Evolutionary conservation across 2,797 vertebrate species (phyloP).

Genomic region (Pelodytes ibericus): DNA sequence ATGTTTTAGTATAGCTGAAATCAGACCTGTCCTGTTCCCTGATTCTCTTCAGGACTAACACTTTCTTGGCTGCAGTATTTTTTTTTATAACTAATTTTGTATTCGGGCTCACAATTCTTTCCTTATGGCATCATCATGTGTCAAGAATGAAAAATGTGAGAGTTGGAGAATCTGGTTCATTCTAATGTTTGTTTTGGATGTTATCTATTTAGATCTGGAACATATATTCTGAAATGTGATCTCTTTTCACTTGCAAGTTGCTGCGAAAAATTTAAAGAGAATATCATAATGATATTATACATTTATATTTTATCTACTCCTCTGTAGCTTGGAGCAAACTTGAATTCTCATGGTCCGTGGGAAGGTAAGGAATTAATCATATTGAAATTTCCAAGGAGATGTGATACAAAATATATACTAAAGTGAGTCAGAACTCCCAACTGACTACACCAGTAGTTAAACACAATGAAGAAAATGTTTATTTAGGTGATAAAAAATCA

Average conservation of each 20-base stretch:
- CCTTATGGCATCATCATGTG: conserved; percentile 16
- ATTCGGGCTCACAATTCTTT: conserved; percentile 8
- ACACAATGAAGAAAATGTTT: too few relatives aligned
- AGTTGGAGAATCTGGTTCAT: neutral
- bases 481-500: too few relatives aligned
- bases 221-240: conserved; percentile 10
- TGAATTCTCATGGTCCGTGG: neutral
- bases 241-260: neutral
- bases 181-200: conserved; percentile 33
- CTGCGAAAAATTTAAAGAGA: conserved; percentile 15
- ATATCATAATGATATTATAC: neutral
- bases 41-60: neutral
- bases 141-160: conserved; percentile 30
- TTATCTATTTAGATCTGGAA: neutral
- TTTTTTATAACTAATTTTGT: neutral
- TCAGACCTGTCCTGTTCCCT: neutral
- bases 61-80: neutral
- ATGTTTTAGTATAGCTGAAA: neutral
- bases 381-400: neutral
- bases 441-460: too few relatives aligned
- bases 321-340: neutral
- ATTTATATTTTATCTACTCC: conserved; percentile 5
- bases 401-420: conserved; percentile 5
- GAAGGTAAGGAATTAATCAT: conserved; percentile 5
- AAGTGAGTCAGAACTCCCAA: conserved; percentile 20